Evolutionary conservation across 2,113 vertebrate species (phyloP).

Genomic region (Todiramphus saurophagus): DNA sequence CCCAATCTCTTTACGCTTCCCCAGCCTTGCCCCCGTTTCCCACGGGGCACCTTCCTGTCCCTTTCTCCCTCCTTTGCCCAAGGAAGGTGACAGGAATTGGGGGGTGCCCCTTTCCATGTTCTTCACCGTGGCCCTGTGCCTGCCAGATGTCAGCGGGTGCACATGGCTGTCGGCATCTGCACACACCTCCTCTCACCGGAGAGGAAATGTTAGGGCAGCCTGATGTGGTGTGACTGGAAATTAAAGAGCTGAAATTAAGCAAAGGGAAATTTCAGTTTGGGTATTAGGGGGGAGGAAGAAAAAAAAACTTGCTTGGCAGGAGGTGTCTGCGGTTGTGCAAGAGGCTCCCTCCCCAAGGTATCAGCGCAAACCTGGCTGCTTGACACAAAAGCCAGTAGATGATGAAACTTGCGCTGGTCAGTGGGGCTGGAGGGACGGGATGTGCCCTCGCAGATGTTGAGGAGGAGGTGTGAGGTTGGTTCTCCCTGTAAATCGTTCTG

Average conservation of each 20-base stretch:
- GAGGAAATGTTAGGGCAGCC: background rate
- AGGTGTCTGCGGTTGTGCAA: background rate
- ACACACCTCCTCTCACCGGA: background rate
- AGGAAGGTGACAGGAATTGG: background rate
- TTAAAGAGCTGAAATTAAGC: background rate
- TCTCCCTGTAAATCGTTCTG: background rate
- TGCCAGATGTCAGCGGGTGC: rapidly evolving
- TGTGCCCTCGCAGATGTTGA: rapidly evolving
- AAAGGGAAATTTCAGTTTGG: background rate
- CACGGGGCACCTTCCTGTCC: background rate
- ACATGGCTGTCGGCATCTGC: rapidly evolving
- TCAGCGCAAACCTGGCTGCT: background rate
- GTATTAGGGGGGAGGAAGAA: background rate
- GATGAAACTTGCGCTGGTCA: background rate
- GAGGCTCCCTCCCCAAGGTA: background rate
- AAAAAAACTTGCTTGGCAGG: background rate
- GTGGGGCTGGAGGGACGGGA: rapidly evolving
- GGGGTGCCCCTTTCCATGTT: rapidly evolving
- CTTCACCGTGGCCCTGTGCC: rapidly evolving
- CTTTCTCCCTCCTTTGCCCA: background rate
- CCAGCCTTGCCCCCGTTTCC: background rate
- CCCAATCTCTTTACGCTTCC: background rate
- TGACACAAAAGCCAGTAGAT: background rate
- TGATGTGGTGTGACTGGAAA: background rate
- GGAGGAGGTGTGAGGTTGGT: background rate